Conservation (phyloP, 2,888 invertebrate genomes). For the Xestobium rufovillosum region DNA sequence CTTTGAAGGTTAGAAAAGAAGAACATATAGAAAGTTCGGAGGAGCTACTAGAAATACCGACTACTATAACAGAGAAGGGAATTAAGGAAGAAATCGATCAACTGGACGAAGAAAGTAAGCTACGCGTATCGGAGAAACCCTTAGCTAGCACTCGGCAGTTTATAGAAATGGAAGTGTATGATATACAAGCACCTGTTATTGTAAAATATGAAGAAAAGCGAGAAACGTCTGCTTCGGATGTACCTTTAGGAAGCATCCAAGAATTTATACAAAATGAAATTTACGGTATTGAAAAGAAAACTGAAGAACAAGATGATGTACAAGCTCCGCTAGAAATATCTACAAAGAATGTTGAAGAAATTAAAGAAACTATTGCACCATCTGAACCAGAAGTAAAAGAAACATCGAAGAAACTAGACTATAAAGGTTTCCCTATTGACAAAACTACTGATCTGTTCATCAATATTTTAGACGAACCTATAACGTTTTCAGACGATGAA, state of each 20-base stretch:
- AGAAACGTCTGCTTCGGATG: neutral
- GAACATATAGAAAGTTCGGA: neutral
- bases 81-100: neutral
- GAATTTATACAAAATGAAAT: no score
- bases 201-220: neutral
- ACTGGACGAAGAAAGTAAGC: neutral
- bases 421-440: conserved; percentile 28
- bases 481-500: conserved; percentile 38
- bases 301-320: neutral
- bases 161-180: neutral
- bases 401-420: conserved; percentile 17
- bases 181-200: neutral
- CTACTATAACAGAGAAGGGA: neutral
- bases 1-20: neutral
- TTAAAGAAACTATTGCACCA: conserved; percentile 3
- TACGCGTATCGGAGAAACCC: no score
- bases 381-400: neutral
- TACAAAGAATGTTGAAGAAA: neutral
- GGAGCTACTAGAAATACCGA: neutral
- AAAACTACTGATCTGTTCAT: conserved; percentile 24
- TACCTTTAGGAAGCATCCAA: neutral
- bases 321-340: conserved; percentile 2
- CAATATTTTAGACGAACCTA: conserved; percentile 36
- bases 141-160: no score
- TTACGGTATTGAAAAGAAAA: no score